Evolutionary conservation across 2,797 vertebrate species (phyloP), one percentile per base, ranked within the genome.

Genomic region (Ceryle rudis): DNA sequence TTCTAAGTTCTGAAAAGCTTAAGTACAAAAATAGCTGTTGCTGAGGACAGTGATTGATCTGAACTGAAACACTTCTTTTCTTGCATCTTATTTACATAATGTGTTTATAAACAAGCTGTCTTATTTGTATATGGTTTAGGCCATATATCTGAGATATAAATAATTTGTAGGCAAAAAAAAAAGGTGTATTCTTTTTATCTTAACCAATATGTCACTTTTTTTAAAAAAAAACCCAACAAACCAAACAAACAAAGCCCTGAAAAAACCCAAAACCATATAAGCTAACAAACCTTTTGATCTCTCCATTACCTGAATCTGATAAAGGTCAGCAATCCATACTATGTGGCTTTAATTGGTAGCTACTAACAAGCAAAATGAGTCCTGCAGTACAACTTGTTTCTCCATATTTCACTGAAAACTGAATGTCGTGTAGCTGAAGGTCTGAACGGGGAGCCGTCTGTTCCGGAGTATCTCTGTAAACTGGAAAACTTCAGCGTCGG

Each of bases 11-110:
- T 77, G 70, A 51, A 84, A 84, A 83, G 77, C 39, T 90, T 81
- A 65, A 90, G 94, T 46, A 57, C 82, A 65, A 16, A 95, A 97
- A 95, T 94, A 95, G 74, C 69, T 78, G 84, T 73, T 92, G 44
- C 84, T 81, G 91, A 75, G 70, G 73, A 81, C 86, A 79, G 90
- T 91, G 89, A 94, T 86, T 97, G 95, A 95, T 95, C 81, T 80
- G 86, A 89, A 61, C 61, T 54, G 64, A 95, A 95, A 95, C 78
- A 77, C 93, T 95, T 93, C 74, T 95, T 84, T 81, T 86, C 62
- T 93, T 87, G 89, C 62, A 64, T 94, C 91, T 71, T 95, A 79
- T 96, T 97, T 95, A 80, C 75, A 83, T 91, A 61, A 86, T 41
- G 52, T 90, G 39, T 88, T 91, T 97, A 89, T 95, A 97, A 95